Conservation (phyloP, 2,113 vertebrate genomes). For the Oreochromis spilurus region DNA sequence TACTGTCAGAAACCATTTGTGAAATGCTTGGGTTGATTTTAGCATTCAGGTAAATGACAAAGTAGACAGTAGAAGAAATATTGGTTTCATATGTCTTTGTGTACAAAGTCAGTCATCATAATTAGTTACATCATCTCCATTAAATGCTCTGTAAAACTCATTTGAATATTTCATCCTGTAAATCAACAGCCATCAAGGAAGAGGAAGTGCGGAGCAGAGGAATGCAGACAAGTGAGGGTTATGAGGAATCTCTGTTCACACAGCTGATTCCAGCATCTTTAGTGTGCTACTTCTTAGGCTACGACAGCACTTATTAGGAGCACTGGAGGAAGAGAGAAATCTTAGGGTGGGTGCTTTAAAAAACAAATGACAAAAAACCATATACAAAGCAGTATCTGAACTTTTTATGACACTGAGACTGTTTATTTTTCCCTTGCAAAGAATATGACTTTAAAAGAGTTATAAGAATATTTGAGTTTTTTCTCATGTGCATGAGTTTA, state of each 20-base stretch:
- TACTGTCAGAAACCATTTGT: rapidly evolving
- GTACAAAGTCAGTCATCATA: background rate
- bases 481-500: too few species aligned
- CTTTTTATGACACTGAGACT: too few species aligned
- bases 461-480: too few species aligned
- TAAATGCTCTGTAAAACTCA: background rate
- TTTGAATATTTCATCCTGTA: background rate
- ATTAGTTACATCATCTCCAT: background rate
- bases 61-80: background rate
- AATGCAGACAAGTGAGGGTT: background rate
- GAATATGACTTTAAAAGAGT: too few species aligned
- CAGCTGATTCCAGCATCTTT: background rate
- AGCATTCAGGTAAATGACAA: background rate
- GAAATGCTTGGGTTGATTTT: background rate
- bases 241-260: background rate
- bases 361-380: too few species aligned
- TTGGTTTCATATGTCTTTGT: background rate
- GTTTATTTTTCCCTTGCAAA: too few species aligned
- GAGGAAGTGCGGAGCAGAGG: background rate
- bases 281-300: too few species aligned
- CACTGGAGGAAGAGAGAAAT: too few species aligned
- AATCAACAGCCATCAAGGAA: background rate
- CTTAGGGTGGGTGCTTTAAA: too few species aligned
- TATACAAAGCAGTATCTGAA: too few species aligned
- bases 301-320: too few species aligned